Evolutionary conservation across 1,140 invertebrate genomes (phyloP), one percentile per base, ranked within the genome.

Genomic region (Charaxes varanes): DNA sequence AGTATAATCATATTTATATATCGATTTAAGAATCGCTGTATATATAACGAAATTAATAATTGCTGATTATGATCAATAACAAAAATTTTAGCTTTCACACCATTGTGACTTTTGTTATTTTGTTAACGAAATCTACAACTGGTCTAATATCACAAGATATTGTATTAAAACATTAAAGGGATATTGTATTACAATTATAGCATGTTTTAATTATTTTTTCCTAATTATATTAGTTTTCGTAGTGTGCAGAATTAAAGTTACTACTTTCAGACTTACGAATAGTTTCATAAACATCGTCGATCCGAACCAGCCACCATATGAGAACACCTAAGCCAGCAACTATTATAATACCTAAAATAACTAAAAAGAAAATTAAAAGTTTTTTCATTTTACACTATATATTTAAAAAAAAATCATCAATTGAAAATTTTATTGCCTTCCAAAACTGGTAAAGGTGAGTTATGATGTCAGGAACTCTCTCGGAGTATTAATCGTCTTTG

Each of bases 221-320:
- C n/a, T n/a, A n/a, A n/a, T n/a, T n/a, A n/a, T n/a, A n/a, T n/a
- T n/a, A n/a, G n/a, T n/a, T n/a, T n/a, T n/a, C n/a, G n/a, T n/a
- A n/a, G n/a, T n/a, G n/a, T n/a, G n/a, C n/a, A 6, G 10, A 23
- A 22, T 4, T 23, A 8, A 1, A 7, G 13, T 14, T 21, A 16
- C 21, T 15, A 19, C 8, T 18, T 13, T 16, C 19, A 41, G 10
- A 58, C 65, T 62, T 58, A 71, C 67, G 17, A 23, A 66, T 61
- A 6, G 55, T 61, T 41, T 47, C 51, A 43, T 58, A 62, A 8
- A 37, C 26, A n/a, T 36, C 44, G 24, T 35, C 38, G 17, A 14
- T 18, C 24, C 8, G 23, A 26, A 74, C 56, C 11, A 78, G 33
- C 73, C 70, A 78, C 66, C 66, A 73, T 13, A 67, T 70, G 0